Evolutionary conservation across 2,113 vertebrate species (phyloP), one percentile per base, ranked within the genome.

Genomic region (Anarhynchus alexandrinus): DNA sequence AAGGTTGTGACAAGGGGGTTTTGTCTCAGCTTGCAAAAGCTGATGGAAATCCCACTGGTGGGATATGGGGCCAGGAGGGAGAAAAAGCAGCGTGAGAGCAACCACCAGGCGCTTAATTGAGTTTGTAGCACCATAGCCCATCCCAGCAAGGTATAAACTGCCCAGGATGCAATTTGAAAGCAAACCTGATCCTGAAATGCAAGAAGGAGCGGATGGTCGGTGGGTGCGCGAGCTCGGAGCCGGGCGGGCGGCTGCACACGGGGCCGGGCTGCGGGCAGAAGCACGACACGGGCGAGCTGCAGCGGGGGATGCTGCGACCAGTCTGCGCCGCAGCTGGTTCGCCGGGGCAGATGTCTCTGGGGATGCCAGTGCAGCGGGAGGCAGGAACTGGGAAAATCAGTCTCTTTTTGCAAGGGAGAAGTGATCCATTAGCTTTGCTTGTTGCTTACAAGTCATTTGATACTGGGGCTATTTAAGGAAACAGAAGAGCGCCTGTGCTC

Each of bases 381-480:
- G 36, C 81, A 72, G 58, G 84, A 90, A 38, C 25, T 86, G 92
- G 64, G 67, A 86, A 74, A 91, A 84, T 40, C 54, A 43, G 61
- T 64, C 0, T 0, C n/a, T 74, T 78, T 27, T 84, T 76, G 40
- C 32, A 32, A 66, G 54, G 90, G 74, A 91, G 51, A 62, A 69
- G 51, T 2, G 64, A 87, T 88, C 78, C 76, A 32, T 90, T 88
- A 66, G 67, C 76, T 90, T 82, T 54, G 79, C 55, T 78, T 26
- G 32, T 51, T 77, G 65, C 84, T 93, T 67, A 51, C 70, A 43
- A 85, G 83, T 80, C 47, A 88, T 93, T 95, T 43, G 92, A 90
- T 92, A 42, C 42, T 16, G 7, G 38, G 20, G 62, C 54, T 96
- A 77, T 96, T 96, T 88, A 84, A 90, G 62, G 87, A 82, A 86